Conservation (phyloP, 1,140 invertebrate species). For the Maconellicoccus hirsutus region DNA sequence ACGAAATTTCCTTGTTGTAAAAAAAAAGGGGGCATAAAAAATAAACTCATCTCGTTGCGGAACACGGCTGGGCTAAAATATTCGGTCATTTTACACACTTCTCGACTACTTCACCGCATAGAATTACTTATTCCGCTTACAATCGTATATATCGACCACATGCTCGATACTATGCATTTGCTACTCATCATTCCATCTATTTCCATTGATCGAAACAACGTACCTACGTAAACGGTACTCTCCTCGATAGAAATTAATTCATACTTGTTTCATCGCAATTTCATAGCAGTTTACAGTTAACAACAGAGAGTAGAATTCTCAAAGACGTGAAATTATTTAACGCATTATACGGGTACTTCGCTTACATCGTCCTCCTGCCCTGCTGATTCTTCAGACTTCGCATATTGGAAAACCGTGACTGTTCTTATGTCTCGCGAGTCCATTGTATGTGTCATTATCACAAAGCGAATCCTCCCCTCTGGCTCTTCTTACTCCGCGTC, state of each 20-base stretch:
- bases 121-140: too few species aligned
- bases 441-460: not conserved
- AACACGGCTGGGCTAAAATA: too few species aligned
- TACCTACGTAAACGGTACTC: not conserved
- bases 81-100: too few species aligned
- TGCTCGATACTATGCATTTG: too few species aligned
- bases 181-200: too few species aligned
- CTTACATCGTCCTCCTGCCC: not conserved
- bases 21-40: too few species aligned
- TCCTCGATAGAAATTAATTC: not conserved
- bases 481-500: too few species aligned
- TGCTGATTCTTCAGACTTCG: not conserved
- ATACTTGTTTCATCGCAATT: conserved; percentile 9
- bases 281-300: conserved; percentile 4
- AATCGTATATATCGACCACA: too few species aligned
- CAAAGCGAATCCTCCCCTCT: not conserved
- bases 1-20: too few species aligned
- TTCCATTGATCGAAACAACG: too few species aligned
- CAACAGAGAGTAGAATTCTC: not conserved
- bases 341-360: not conserved
- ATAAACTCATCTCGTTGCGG: too few species aligned
- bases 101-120: too few species aligned
- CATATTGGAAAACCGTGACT: not conserved
- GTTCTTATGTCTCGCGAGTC: not conserved
- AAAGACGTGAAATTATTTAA: conserved; percentile 6